phyloP scores from a whole-genome alignment of 1,140 invertebrate species.

The Drosophila truncata region DNA sequence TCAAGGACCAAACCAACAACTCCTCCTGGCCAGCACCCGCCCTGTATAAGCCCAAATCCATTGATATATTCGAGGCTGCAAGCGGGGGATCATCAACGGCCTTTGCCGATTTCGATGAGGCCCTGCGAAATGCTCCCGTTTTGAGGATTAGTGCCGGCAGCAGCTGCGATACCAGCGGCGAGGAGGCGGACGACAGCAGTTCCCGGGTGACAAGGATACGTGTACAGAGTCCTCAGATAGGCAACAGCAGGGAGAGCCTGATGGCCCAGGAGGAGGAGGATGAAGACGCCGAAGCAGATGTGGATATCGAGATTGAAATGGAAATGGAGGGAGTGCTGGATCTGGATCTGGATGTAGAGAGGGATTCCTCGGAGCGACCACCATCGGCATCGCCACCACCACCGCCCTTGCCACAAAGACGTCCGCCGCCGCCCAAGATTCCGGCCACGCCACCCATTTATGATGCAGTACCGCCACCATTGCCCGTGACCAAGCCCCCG shows the following conservation, averaged over 20 bases:
- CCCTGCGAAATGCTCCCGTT: constrained; percentile 71
- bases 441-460: constrained; percentile 51
- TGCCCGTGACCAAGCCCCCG: constrained; percentile 55
- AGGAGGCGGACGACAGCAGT: constrained; percentile 63
- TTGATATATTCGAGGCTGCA: constrained; percentile 76
- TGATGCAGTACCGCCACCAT: constrained; percentile 62
- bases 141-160: constrained; percentile 57
- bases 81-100: constrained; percentile 43
- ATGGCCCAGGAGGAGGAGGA: constrained; percentile 62
- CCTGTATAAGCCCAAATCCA: constrained; percentile 77
- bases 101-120: constrained; percentile 83
- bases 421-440: constrained; percentile 33
- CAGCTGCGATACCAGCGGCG: constrained; percentile 39
- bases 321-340: constrained; percentile 1
- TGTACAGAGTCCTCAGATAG: constrained; percentile 54
- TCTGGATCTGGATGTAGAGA: background rate
- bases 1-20: constrained; percentile 34
- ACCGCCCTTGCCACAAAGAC: constrained; percentile 65
- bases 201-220: constrained; percentile 70
- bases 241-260: constrained; percentile 70
- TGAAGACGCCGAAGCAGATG: background rate
- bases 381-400: constrained; percentile 63
- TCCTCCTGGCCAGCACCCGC: constrained; percentile 44
- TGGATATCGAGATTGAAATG: background rate
- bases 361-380: constrained; percentile 49